Base-by-base conservation (phyloP, 2,797 vertebrate species). In the Oreochromis grahami region DNA sequence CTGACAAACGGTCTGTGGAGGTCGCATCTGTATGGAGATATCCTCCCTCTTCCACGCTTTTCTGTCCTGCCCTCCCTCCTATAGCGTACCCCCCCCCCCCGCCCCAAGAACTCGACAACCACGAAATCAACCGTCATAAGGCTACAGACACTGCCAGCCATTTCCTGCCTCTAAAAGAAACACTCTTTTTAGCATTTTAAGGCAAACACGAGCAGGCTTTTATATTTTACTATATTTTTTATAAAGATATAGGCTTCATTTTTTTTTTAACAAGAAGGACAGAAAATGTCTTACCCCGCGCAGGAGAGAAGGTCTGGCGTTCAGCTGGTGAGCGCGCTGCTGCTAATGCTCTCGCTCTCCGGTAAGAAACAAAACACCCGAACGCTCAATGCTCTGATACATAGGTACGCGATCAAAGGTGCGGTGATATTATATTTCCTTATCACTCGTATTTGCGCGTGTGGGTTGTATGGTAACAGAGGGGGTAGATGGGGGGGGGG, bases 81-180 rank as follows among this genome's bases (percentile, higher is more conserved):
- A 19, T 8, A 50, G 15, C 43, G 10, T 32, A 48, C 4, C 72
- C 79, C 43, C 8, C 4, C 29, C 3, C 72, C 21, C 79, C 43
- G 7, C 5, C 32, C 56, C 5, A 77, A 80, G 21, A 32, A 14
- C 17, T 84, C 79, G 80, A 51, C 86, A 95, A 92, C 94, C 95
- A 87, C 60, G 56, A 93, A 88, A 95, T 17, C 94, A 94, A 95
- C 91, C 84, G 8, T 65, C 89, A 84, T 48, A 82, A 72, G 87
- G 94, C 94, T 94, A 93, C 88, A 94, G 92, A 91, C 95, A 95
- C 93, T 94, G 95, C 93, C 94, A 94, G 92, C 92, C 90, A 91
- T 83, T 91, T 93, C 84, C 90, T 93, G 93, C 92, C 93, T 95
- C 88, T 94, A 43, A 94, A 89, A 87, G 87, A 56, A 84, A 77